Evolutionary conservation across 2,113 vertebrate genomes (phyloP).

Genomic region (Damaliscus lunatus): DNA sequence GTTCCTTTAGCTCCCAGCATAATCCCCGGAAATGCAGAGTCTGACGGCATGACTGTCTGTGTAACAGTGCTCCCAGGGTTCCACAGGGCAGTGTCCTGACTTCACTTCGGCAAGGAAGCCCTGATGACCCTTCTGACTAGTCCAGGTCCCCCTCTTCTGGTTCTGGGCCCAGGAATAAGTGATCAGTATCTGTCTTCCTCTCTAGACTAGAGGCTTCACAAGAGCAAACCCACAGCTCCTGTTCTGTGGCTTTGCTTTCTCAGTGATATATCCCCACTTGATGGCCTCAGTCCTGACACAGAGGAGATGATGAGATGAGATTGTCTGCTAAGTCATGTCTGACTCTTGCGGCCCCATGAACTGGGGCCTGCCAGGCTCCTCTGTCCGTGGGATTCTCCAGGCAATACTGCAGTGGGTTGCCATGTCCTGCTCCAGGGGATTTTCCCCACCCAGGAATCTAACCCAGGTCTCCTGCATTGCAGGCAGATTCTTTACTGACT

Average conservation of each 20-base stretch:
- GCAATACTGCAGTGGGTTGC: not conserved
- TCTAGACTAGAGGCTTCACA: not conserved
- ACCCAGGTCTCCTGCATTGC: not conserved
- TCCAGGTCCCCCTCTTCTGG: not conserved
- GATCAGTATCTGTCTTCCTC: not conserved
- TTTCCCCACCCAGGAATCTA: not conserved
- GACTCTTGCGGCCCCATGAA: not conserved
- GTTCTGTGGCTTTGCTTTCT: not conserved
- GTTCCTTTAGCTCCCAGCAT: not conserved
- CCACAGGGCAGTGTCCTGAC: too few relatives aligned
- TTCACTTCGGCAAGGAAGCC: not conserved
- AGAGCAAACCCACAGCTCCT: not conserved
- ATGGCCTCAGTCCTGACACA: not conserved
- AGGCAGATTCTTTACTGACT: not conserved
- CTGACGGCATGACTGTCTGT: accelerated
- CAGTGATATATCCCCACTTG: not conserved
- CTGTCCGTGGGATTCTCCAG: not conserved
- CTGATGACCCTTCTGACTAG: not conserved
- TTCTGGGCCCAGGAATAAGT: not conserved
- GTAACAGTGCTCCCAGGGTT: not conserved
- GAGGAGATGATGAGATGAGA: not conserved
- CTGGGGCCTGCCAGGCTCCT: not conserved
- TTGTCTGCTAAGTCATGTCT: not conserved
- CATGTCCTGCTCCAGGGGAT: not conserved
- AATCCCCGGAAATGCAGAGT: not conserved